A percentile compares a stretch with the other conserved stretches of the same genome.
Evolutionary conservation across 2,113 vertebrate genomes (phyloP).

Genomic region (Artemisiospiza belli): DNA sequence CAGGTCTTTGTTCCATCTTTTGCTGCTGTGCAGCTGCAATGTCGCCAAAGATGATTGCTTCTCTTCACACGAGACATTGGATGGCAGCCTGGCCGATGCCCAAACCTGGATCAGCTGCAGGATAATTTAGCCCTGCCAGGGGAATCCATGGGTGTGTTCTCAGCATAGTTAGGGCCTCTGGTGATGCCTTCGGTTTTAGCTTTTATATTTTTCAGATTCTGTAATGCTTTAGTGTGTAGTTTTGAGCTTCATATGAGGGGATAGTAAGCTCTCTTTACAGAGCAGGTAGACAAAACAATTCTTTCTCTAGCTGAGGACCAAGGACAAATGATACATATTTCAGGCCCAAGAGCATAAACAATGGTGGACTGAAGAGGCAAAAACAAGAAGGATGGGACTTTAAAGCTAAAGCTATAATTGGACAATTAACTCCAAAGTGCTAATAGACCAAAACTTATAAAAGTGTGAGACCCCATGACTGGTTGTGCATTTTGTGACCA

Average conservation of each 20-base stretch:
- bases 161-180: not conserved
- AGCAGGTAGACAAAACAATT: not conserved
- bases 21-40: not conserved
- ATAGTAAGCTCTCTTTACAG: not conserved
- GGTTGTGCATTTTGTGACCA: not conserved
- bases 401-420: not conserved
- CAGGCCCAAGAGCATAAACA: not conserved
- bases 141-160: not conserved
- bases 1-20: not conserved
- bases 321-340: not conserved
- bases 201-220: not conserved
- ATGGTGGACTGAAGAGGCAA: not conserved
- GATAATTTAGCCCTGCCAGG: not conserved
- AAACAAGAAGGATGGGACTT: not conserved
- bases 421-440: not conserved
- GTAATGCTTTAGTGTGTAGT: not conserved
- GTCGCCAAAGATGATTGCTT: not conserved
- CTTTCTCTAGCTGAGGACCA: not conserved
- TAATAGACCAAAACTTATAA: not conserved
- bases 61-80: not conserved
- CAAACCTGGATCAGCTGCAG: not conserved
- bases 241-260: not conserved
- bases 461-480: not conserved
- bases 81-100: not conserved
- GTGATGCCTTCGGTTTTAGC: not conserved